phyloP scores from a whole-genome alignment of 1,140 invertebrate genomes.

The Euwallacea similis region DNA sequence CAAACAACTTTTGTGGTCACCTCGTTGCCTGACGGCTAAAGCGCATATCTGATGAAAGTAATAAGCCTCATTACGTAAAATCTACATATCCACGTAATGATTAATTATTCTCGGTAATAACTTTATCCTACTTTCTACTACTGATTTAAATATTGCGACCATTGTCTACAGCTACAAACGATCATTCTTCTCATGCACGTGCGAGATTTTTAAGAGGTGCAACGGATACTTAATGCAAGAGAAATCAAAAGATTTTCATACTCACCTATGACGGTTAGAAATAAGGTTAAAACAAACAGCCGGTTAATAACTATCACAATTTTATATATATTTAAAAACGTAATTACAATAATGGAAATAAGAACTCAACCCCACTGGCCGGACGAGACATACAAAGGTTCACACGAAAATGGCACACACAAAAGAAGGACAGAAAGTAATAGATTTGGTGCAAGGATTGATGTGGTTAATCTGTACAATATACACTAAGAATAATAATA shows the following conservation, averaged over 20 bases:
- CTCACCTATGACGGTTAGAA: no score
- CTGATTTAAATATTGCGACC: not conserved
- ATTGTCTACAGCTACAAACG: not conserved
- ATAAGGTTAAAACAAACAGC: no score
- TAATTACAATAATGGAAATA: constrained; percentile 15
- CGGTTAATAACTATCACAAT: constrained; percentile 23
- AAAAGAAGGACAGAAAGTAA: constrained; percentile 35
- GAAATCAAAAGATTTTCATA: no score
- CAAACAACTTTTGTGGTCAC: no score
- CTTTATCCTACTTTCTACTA: no score
- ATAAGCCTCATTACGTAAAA: no score
- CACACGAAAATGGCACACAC: constrained; percentile 32
- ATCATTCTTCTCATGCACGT: not conserved
- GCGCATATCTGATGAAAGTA: no score
- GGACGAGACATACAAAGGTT: constrained; percentile 11
- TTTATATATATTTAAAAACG: constrained; percentile 21
- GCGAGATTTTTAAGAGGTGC: no score
- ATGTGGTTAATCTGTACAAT: constrained; percentile 25
- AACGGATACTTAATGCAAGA: no score
- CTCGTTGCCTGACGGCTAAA: no score
- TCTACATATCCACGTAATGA: no score
- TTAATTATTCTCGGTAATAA: no score
- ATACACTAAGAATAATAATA: not conserved
- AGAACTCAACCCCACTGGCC: constrained; percentile 29
- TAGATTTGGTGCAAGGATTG: constrained; percentile 8